Conservation (phyloP, 2,797 vertebrate species). For the Catamblyrhynchus diadema region DNA sequence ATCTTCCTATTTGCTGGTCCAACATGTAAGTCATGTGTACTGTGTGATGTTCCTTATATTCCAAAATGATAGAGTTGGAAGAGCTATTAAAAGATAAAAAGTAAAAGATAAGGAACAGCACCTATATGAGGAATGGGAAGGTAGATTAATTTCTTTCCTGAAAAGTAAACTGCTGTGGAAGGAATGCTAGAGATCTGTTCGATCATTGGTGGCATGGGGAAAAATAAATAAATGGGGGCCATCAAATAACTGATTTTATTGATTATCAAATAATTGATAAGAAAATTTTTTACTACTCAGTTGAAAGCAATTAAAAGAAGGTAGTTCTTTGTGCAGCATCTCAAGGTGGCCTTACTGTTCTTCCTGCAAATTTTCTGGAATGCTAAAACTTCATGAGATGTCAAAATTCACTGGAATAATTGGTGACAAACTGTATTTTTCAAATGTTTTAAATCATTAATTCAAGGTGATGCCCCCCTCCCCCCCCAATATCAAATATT, state of each 20-base stretch:
- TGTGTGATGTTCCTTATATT: background rate
- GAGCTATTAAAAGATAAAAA: background rate
- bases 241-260: background rate
- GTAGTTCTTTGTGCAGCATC: background rate
- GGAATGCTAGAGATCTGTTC: too few species aligned
- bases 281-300: background rate
- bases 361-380: background rate
- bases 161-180: background rate
- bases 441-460: background rate
- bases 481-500: background rate
- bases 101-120: background rate
- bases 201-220: background rate
- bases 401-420: background rate
- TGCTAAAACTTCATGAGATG: background rate
- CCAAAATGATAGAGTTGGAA: background rate
- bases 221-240: background rate
- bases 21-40: accelerated
- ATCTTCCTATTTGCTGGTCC: background rate
- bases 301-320: background rate
- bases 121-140: background rate
- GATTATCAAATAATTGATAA: too few species aligned
- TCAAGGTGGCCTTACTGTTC: background rate
- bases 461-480: background rate
- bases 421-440: background rate
- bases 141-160: background rate